Percentiles rank a stretch among this genome's conserved stretches.
These are phyloP conservation scores for Ylistrum balloti DNA, from an alignment of 1,140 invertebrate genomes.

Conservation along the genomic window DNA sequence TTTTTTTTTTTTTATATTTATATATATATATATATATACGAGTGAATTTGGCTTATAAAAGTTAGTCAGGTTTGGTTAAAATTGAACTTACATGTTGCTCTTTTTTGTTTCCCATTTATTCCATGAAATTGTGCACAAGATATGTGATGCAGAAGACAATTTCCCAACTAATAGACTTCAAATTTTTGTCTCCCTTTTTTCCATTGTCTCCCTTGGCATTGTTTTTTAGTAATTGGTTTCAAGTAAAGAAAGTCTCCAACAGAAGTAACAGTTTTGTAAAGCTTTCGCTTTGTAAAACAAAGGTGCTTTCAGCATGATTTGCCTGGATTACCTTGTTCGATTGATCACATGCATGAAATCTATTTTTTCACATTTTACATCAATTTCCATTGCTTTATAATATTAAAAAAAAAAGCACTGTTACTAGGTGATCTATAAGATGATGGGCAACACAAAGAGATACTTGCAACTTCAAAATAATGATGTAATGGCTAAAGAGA, in stretches of 20 bases:
- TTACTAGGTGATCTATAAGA: too few relatives aligned
- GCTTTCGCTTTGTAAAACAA: neutral
- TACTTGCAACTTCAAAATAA: too few relatives aligned
- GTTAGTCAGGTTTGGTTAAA: neutral
- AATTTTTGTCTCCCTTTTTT: neutral
- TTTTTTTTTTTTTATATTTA: too few relatives aligned
- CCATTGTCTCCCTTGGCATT: too few relatives aligned
- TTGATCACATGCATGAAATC: neutral
- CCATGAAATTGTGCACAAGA: slow-evolving; percentile 26
- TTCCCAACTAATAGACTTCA: neutral
- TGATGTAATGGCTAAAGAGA: too few relatives aligned
- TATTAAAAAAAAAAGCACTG: too few relatives aligned
- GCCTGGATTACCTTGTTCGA: neutral
- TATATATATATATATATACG: too few relatives aligned
- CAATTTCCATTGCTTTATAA: too few relatives aligned
- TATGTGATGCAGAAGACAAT: neutral
- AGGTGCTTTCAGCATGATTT: neutral
- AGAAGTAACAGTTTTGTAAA: neutral
- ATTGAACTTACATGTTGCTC: neutral
- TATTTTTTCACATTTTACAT: neutral
- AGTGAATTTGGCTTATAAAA: slow-evolving; percentile 11
- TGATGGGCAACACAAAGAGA: too few relatives aligned
- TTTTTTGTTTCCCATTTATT: neutral
- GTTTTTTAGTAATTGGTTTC: too few relatives aligned
- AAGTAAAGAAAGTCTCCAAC: neutral